These are phyloP conservation scores for Hypanus sabinus DNA, from an alignment of 2,113 vertebrate species.

Conservation along the genomic window DNA sequence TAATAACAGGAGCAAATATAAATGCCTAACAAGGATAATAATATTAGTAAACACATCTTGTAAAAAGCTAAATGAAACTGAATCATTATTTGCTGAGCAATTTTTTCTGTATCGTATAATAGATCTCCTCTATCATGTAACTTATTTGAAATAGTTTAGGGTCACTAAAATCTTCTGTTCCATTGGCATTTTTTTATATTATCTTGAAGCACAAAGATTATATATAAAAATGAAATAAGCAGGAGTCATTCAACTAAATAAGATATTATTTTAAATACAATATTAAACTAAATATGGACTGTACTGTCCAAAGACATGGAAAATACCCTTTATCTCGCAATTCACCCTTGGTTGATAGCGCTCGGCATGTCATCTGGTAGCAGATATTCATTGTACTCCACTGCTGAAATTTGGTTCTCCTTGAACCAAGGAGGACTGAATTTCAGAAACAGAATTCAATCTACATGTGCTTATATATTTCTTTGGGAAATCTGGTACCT, in stretches of 20 bases:
- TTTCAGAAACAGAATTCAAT: too few relatives aligned
- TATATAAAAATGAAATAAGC: neutral
- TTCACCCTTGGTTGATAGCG: neutral
- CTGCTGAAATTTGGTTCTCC: too few relatives aligned
- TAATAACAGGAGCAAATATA: constrained; percentile 22
- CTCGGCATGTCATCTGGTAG: too few relatives aligned
- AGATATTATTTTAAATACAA: neutral
- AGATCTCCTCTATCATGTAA: neutral
- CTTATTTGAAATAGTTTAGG: neutral
- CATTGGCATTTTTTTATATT: neutral
- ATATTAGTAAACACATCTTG: neutral
- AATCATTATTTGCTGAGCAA: neutral
- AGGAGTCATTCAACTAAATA: neutral
- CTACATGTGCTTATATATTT: too few relatives aligned
- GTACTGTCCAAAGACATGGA: neutral
- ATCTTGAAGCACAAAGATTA: neutral
- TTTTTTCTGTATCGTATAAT: neutral
- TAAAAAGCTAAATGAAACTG: neutral
- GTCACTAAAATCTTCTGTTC: neutral
- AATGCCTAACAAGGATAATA: neutral
- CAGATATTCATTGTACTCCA: too few relatives aligned
- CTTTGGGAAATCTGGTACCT: neutral
- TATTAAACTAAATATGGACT: neutral
- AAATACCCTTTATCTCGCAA: neutral
- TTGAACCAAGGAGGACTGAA: too few relatives aligned